phyloP scores from a whole-genome alignment of 1,140 invertebrate genomes.

The Dolichoris vasculosae region DNA sequence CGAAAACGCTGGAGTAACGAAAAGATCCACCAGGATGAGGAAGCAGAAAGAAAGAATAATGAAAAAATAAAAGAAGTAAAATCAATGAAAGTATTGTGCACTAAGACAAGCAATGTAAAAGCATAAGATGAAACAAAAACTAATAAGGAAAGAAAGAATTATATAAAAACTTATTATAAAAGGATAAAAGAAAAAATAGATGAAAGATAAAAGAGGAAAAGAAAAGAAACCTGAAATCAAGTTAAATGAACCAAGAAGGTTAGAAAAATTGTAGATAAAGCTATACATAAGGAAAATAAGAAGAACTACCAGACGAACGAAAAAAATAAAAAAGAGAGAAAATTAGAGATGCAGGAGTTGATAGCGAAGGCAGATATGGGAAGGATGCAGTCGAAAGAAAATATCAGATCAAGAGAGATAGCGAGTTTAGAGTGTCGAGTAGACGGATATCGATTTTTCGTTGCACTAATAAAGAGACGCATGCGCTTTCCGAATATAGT shows the following conservation, averaged over 20 bases:
- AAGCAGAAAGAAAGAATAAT: slow-evolving; percentile 8
- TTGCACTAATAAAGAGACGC: slow-evolving; percentile 67
- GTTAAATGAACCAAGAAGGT: background rate
- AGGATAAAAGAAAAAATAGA: background rate
- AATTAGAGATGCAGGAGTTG: background rate
- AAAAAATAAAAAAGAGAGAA: background rate
- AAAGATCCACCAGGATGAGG: slow-evolving; percentile 48
- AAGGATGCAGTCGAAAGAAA: slow-evolving; percentile 59
- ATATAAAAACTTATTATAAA: background rate
- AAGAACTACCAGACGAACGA: background rate
- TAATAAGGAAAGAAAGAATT: slow-evolving; percentile 29
- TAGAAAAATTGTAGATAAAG: background rate
- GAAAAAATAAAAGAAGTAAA: background rate
- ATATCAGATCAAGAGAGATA: slow-evolving; percentile 41
- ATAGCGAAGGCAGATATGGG: slow-evolving; percentile 24
- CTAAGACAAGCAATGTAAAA: background rate
- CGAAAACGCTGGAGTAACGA: slow-evolving; percentile 38
- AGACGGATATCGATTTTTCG: slow-evolving; percentile 66
- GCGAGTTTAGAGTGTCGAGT: slow-evolving; percentile 36
- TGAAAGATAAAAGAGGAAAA: no score
- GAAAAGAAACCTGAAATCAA: background rate
- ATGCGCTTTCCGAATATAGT: slow-evolving; percentile 58
- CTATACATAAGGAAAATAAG: background rate
- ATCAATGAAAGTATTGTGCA: background rate
- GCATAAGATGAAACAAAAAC: background rate